Base-by-base conservation (phyloP, 2,113 vertebrate species). In the Uria lomvia region DNA sequence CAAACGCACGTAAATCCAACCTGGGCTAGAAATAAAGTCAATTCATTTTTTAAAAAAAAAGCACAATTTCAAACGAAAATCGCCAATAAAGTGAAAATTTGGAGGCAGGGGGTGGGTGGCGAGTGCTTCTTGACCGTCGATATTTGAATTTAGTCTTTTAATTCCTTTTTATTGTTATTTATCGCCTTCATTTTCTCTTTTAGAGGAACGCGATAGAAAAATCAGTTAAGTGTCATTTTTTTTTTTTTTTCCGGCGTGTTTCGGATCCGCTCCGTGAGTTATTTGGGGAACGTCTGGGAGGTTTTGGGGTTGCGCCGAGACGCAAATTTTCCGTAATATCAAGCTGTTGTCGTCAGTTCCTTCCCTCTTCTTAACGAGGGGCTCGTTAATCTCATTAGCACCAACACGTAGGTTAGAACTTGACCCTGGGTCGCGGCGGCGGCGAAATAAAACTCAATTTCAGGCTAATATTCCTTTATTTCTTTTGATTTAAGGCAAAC, bases 201-300 rank as follows among this genome's bases (percentile, higher is more conserved):
- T 38, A 94, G 93, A 65, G 67, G 79, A 92, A 50, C 93, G 73
- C 0, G 89, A 92, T 15, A 53, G 70, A 34, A 75, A 73, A 52
- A 88, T 94, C 30, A 23, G 90, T 94, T 94, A 29, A 94, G 93
- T 89, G 5, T 29, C 18, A 1, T 19, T 40, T 40, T 40, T 40
- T 47, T 40, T 40, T 47, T 47, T 15, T 83, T 67, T 42, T 17
- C 29, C 29, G 53, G 53, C 29, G 29, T 21, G 29, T 13, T 29
- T 38, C 0, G 1, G 6, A 2, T 21, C 34, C 14, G 1, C 1
- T 5, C n/a, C 4, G 53, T 7, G 22, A 6, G 5, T 19, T 6
- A 10, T 75, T 55, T 42, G 27, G 24, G 22, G 7, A 36, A 21
- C 5, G 32, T 1, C 6, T 26, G 55, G 53, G 38, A 56, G 19